Percentiles rank a stretch among this genome's conserved stretches.
phyloP scores from a whole-genome alignment of 2,113 vertebrate genomes.

The Dicerorhinus sumatrensis region DNA sequence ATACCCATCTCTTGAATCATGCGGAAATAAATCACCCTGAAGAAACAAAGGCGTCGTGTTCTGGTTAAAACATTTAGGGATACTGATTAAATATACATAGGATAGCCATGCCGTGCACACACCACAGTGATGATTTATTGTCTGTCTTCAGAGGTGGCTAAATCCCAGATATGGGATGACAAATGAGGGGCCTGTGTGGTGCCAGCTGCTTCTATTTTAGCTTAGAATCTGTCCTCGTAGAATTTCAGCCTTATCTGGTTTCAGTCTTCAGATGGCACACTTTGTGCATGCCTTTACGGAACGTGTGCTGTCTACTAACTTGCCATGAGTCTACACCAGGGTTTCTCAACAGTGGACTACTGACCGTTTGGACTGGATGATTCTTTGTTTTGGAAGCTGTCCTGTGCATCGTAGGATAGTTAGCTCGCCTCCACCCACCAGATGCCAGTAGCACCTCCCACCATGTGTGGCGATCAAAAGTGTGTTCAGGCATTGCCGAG shows the following conservation, averaged over 20 bases:
- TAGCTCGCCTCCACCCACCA: not conserved
- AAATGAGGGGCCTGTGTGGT: not conserved
- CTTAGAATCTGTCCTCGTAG: not conserved
- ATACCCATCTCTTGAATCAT: not conserved
- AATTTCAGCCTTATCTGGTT: not conserved
- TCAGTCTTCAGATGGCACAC: not conserved
- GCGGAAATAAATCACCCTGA: slow-evolving; percentile 30
- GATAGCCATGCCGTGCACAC: not conserved
- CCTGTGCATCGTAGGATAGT: not conserved
- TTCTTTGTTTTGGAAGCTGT: not conserved
- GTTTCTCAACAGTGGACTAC: not conserved
- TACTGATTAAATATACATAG: not conserved
- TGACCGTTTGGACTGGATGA: not conserved
- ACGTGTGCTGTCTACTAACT: not conserved
- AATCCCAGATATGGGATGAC: not conserved
- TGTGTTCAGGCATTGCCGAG: not conserved
- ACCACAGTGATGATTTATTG: not conserved
- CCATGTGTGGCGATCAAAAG: not conserved
- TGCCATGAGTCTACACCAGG: not conserved
- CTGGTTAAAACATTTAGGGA: not conserved
- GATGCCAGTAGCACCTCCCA: too few species aligned
- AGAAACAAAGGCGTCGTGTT: not conserved
- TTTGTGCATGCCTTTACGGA: not conserved
- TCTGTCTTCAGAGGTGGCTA: not conserved
- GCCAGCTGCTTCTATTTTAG: not conserved